These are phyloP conservation scores for Melopsittacus undulatus DNA, from an alignment of 2,797 vertebrate species.

Conservation along the genomic window DNA sequence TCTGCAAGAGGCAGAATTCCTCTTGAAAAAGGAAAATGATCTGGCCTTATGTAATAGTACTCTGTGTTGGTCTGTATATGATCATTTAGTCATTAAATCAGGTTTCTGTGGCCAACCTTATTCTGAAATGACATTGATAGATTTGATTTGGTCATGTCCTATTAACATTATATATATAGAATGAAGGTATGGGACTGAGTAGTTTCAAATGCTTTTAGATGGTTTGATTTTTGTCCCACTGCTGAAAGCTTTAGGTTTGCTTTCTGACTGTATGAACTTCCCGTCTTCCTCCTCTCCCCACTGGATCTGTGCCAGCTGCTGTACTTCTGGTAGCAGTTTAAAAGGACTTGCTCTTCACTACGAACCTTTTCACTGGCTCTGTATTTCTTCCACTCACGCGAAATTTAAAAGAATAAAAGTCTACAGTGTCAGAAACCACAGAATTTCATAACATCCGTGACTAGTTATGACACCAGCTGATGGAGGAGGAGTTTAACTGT, in stretches of 20 bases:
- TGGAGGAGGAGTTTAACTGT: background rate
- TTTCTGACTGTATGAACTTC: background rate
- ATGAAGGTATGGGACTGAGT: background rate
- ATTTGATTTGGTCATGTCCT: background rate
- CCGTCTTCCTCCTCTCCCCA: background rate
- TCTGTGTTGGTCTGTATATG: background rate
- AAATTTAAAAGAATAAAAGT: background rate
- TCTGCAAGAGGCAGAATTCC: background rate
- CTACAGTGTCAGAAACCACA: background rate
- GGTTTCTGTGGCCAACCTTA: background rate
- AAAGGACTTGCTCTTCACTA: background rate
- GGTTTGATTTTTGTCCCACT: background rate
- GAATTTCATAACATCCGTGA: slow-evolving; percentile 20
- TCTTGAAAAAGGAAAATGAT: background rate
- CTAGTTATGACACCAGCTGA: background rate
- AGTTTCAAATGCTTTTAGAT: background rate
- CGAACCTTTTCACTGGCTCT: background rate
- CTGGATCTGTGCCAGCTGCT: background rate
- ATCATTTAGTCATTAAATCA: background rate
- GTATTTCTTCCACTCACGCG: background rate
- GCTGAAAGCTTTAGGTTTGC: background rate
- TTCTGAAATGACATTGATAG: background rate
- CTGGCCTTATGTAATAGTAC: background rate
- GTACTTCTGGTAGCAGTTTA: background rate
- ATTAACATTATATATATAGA: background rate